phyloP scores from a whole-genome alignment of 1,140 invertebrate species.

The Polyergus mexicanus region DNA sequence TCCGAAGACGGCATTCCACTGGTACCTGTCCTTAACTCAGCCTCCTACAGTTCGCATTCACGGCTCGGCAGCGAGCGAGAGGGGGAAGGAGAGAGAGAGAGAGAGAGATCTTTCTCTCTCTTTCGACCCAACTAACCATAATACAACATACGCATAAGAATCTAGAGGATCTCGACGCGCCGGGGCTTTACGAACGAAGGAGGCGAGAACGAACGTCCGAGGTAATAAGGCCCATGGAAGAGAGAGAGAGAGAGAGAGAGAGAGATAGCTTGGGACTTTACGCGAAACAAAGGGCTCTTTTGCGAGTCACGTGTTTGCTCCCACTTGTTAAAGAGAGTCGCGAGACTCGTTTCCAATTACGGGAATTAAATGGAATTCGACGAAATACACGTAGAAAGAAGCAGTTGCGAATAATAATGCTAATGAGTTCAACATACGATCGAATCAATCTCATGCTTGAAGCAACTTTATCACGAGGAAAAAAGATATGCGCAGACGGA shows the following conservation, averaged over 20 bases:
- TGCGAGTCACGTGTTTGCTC: conserved; percentile 46
- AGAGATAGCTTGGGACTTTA: conserved; percentile 22
- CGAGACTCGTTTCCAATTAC: conserved; percentile 48
- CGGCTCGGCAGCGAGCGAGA: conserved; percentile 46
- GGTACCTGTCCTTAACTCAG: conserved; percentile 82
- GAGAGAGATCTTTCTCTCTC: conserved; percentile 17
- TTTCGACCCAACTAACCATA: conserved; percentile 76
- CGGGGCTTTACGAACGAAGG: background rate
- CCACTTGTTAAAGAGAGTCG: conserved; percentile 22
- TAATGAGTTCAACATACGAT: conserved; percentile 28
- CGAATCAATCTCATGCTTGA: conserved; percentile 15
- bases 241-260: background rate
- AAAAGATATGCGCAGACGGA: background rate
- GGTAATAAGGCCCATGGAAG: conserved; percentile 34
- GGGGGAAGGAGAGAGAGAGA: conserved; percentile 11
- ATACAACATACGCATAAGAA: conserved; percentile 64
- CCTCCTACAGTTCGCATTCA: conserved; percentile 72
- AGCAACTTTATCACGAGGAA: background rate
- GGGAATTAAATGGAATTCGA: conserved; percentile 50
- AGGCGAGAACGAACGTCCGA: conserved; percentile 44
- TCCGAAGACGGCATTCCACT: conserved; percentile 81
- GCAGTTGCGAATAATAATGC: background rate
- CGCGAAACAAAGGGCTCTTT: conserved; percentile 32
- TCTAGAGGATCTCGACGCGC: conserved; percentile 36
- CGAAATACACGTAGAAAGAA: background rate